A percentile compares a stretch with the other conserved stretches of the same genome.
Conservation (phyloP, 2,113 vertebrate species). For the Otolemur garnettii region DNA sequence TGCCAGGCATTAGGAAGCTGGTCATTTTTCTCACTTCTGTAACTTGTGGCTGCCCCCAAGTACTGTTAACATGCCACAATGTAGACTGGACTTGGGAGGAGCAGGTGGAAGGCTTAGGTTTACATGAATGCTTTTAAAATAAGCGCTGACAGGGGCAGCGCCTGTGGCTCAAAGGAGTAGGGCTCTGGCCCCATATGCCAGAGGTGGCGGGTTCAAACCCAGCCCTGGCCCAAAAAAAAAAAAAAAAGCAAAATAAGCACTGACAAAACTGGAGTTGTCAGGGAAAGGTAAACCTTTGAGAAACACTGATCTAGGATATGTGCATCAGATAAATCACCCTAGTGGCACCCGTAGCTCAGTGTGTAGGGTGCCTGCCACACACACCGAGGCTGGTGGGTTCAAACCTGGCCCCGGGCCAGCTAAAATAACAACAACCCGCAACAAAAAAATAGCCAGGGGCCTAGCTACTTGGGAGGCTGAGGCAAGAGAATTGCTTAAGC, state of each 20-base stretch:
- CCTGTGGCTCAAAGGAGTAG: too few relatives aligned
- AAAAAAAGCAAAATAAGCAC: neutral
- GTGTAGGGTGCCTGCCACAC: too few relatives aligned
- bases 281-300: neutral
- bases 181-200: too few relatives aligned
- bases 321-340: neutral
- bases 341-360: too few relatives aligned
- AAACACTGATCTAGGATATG: neutral
- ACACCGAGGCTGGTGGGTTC: too few relatives aligned
- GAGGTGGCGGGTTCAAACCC: too few relatives aligned
- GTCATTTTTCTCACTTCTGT: neutral
- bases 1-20: neutral
- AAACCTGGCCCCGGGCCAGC: too few relatives aligned
- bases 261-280: neutral
- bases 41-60: neutral
- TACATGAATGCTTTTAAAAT: neutral
- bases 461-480: too few relatives aligned
- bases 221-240: too few relatives aligned
- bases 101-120: neutral
- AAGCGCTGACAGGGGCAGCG: neutral
- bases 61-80: neutral
- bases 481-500: too few relatives aligned
- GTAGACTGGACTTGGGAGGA: neutral
- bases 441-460: too few relatives aligned
- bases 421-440: too few relatives aligned